Evolutionary conservation across 2,113 vertebrate genomes (phyloP), one percentile per base, ranked within the genome.

Genomic region (Oenanthe oenanthe): DNA sequence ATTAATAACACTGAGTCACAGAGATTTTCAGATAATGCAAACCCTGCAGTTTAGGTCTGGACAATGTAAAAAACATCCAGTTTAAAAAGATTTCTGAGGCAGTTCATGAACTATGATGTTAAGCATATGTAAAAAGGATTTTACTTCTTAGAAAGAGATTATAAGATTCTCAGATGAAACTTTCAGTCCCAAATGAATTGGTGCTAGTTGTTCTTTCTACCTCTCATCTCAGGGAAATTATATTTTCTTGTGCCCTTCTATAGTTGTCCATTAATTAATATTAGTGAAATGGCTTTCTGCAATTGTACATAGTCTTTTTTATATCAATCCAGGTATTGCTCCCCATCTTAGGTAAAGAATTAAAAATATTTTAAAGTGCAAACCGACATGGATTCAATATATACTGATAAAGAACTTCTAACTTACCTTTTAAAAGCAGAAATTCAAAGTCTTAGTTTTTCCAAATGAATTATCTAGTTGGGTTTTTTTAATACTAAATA

Each of bases 1-100:
- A 50, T 89, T 89, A 91, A 95, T 96, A 91, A 53, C 50, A 67
- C 50, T 22, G 47, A 92, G 50, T 85, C 43, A 40, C 73, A 9
- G 57, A 58, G 58, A 90, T 34, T 57, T 74, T 88, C 65, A 89
- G 45, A 71, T 91, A 83, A 92, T 57, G 24, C 51, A 74, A 87
- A 82, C 57, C 34, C n/a, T 68, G 25, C 19, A 58, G 32, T 88
- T 95, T 47, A 56, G 12, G 28, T 67, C n/a, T 61, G 73, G 31
- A 43, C 1, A 17, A 88, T 25, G 32, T 34, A 53, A 82, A 76
- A 80, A 82, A 3, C 4, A 60, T 34, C 8, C 7, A 67, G 8
- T 82, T 85, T 79, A 82, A 56, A 63, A 83, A 70, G 31, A 58
- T 43, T 91, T 90, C 51, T 66, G 38, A 63, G 60, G 34, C 51